phyloP scores from a whole-genome alignment of 1,140 invertebrate species.

The Drosophila busckii region DNA sequence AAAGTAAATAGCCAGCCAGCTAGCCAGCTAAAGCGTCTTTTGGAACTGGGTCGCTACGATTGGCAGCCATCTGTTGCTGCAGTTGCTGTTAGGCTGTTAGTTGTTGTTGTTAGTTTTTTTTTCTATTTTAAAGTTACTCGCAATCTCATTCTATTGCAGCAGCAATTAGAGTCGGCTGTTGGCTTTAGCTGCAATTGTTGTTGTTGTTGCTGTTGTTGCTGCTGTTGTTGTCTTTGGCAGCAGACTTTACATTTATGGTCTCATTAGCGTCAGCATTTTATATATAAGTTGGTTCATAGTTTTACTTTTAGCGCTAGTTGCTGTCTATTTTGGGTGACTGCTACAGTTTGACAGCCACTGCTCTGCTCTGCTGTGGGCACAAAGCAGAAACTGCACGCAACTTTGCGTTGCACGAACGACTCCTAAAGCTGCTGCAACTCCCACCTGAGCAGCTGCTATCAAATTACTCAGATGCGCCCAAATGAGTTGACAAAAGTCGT shows the following conservation, averaged over 20 bases:
- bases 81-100: neutral
- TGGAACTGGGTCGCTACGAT: slow-evolving; percentile 63
- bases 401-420: neutral
- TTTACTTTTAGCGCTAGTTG: neutral
- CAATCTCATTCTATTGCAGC: slow-evolving; percentile 67
- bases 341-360: slow-evolving; percentile 31
- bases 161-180: slow-evolving; percentile 60
- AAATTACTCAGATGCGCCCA: slow-evolving; percentile 12
- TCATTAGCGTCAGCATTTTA: slow-evolving; percentile 66
- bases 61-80: slow-evolving; percentile 61
- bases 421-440: too few species aligned
- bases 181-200: slow-evolving; percentile 8
- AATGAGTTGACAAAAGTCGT: slow-evolving; percentile 23
- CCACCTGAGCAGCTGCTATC: slow-evolving; percentile 15
- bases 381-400: neutral
- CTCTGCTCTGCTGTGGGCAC: neutral
- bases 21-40: slow-evolving; percentile 41
- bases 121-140: slow-evolving; percentile 3
- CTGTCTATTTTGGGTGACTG: slow-evolving; percentile 19
- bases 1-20: slow-evolving; percentile 59
- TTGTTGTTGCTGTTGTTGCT: slow-evolving; percentile 21
- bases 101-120: neutral
- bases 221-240: slow-evolving; percentile 36
- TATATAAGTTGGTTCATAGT: slow-evolving; percentile 1
- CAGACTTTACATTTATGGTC: slow-evolving; percentile 59